phyloP scores from a whole-genome alignment of 2,113 vertebrate genomes.

The Erythrocercus mccallii region DNA sequence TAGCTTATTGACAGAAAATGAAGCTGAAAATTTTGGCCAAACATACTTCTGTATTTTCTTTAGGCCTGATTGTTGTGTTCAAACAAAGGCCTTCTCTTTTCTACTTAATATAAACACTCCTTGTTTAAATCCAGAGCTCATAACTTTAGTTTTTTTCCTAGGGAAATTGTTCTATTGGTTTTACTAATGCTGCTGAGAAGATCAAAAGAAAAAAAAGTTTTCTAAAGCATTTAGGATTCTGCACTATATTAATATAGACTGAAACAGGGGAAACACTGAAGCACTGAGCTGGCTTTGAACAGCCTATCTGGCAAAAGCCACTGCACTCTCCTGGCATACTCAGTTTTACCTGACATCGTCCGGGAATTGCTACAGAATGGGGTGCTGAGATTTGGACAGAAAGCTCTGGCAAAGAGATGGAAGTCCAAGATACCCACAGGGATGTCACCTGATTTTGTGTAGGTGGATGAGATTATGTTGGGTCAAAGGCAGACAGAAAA shows the following conservation, averaged over 20 bases:
- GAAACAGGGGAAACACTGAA: neutral
- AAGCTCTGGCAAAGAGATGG: neutral
- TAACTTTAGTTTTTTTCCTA: neutral
- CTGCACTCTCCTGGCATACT: neutral
- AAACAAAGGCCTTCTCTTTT: constrained; percentile 46
- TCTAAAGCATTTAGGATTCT: neutral
- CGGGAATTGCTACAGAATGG: neutral
- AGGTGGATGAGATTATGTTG: neutral
- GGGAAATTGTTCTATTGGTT: neutral
- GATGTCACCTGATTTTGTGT: neutral
- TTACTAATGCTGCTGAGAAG: neutral
- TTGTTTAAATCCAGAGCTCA: constrained; percentile 22
- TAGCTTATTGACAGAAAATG: neutral
- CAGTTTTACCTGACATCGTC: neutral
- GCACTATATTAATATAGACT: neutral
- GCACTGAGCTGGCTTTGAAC: neutral
- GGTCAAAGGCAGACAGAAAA: neutral
- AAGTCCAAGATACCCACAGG: neutral
- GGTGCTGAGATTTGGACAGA: neutral
- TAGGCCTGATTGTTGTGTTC: neutral
- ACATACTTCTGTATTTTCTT: constrained; percentile 15
- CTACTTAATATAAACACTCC: neutral
- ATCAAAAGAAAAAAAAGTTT: neutral
- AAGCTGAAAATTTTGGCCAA: constrained; percentile 15
- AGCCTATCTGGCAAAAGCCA: neutral